Base-by-base conservation (phyloP, 1,140 invertebrate genomes). In the Trachelipus rathkii region DNA sequence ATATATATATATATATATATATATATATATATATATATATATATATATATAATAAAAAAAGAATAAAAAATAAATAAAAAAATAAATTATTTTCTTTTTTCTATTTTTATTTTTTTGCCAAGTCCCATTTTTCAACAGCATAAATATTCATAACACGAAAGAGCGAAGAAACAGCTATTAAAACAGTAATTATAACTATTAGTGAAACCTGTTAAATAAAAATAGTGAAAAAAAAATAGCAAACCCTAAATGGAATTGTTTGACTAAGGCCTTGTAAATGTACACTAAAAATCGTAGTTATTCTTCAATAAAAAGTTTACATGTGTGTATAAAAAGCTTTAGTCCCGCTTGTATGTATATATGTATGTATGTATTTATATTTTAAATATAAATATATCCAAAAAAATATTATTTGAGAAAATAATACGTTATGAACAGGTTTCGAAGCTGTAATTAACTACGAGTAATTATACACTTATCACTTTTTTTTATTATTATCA, bases 21-120 rank as follows among this genome's bases (percentile, higher is more conserved):
- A 60, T 60, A 60, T 60, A 60, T 60, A 60, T 60, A 60, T 60
- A 60, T 60, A 60, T 60, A 60, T 60, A 60, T 60, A 60, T 60
- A 60, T 60, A 60, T 60, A 60, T 60, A 60, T 60, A 60, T 60
- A 3, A 15, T 15, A 60, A 3, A 4, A 60, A 60, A 8, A 60
- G 50, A 60, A 60, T 15, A 13, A 60, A 60, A 3, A 60, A 60
- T n/a, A 60, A 60, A 60, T 19, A 60, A 60, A 50, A 50, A 50
- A 50, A 15, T 9, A 15, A 15, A 10, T 9, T 10, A 50, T 10
- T 50, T 50, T 50, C 46, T 15, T 50, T 50, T 9, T 50, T 15
- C 46, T 50, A 50, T 10, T 10, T 15, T 9, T 60, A 3, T 15
- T 60, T 60, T 13, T 60, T 60, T 13, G 8, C 11, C 19, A 60